Conservation (phyloP, 2,888 invertebrate genomes). For the Philhelius pedissequus region DNA sequence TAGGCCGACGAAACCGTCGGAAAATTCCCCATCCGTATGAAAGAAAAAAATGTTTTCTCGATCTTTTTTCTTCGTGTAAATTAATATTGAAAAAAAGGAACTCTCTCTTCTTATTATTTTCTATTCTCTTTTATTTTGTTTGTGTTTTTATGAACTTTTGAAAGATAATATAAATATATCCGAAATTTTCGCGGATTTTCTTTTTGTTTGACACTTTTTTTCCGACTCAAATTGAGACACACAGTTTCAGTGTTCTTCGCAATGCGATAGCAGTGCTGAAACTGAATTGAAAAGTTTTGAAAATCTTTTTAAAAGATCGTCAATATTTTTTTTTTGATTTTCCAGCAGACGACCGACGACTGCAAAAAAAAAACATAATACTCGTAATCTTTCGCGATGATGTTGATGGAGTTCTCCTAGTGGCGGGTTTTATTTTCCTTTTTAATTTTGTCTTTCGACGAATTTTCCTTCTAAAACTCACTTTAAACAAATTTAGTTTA, state of each 20-base stretch:
- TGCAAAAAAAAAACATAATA: neutral
- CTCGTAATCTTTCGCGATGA: conserved; percentile 21
- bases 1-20: conserved; percentile 33
- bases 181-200: conserved; percentile 14
- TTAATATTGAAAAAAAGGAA: neutral
- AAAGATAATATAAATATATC: neutral
- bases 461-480: conserved; percentile 22
- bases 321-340: conserved; percentile 27
- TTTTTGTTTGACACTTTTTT: conserved; percentile 45
- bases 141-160: neutral
- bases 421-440: neutral
- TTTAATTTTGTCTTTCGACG: conserved; percentile 3
- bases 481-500: neutral
- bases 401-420: conserved; percentile 29
- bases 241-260: conserved; percentile 46
- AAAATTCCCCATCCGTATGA: conserved; percentile 23
- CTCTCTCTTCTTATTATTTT: neutral
- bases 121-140: neutral
- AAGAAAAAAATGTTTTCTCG: conserved; percentile 32
- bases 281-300: conserved; percentile 44
- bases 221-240: conserved; percentile 40
- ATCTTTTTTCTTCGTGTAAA: neutral
- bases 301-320: conserved; percentile 18
- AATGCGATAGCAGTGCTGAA: conserved; percentile 62
- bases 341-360: conserved; percentile 36